phyloP scores from a whole-genome alignment of 2,113 vertebrate genomes.

The Cariama cristata region DNA sequence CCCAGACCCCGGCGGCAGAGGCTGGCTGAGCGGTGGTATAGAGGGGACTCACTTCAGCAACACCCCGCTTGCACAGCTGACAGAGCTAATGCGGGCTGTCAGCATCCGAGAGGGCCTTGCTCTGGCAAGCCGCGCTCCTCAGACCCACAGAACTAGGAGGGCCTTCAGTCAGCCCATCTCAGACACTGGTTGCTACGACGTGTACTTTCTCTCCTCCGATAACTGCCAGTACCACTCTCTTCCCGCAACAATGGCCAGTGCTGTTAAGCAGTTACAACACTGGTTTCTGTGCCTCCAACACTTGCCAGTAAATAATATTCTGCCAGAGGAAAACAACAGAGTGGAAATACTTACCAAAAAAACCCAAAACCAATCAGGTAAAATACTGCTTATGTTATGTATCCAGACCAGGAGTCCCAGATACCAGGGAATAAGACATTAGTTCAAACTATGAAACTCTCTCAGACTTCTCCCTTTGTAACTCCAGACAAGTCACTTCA shows the following conservation, averaged over 20 bases:
- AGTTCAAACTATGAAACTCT: background rate
- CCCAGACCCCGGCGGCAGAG: background rate
- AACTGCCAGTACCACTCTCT: background rate
- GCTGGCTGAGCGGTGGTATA: rapidly evolving
- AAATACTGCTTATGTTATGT: background rate
- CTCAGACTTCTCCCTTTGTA: background rate
- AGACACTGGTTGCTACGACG: background rate
- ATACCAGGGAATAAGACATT: background rate
- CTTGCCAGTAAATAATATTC: background rate
- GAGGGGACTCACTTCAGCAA: background rate
- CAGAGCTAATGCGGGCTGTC: background rate
- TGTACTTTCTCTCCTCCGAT: rapidly evolving
- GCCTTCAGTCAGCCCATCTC: background rate
- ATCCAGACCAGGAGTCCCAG: background rate
- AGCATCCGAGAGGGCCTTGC: background rate
- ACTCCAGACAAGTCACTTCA: background rate
- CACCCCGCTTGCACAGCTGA: background rate
- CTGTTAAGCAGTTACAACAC: background rate
- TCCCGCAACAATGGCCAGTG: background rate
- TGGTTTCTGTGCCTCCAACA: background rate
- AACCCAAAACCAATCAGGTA: background rate
- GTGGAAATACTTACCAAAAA: background rate
- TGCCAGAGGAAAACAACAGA: background rate
- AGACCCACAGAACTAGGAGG: background rate
- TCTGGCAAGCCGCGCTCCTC: background rate